Evolutionary conservation across 2,113 vertebrate genomes (phyloP).

Genomic region (Thermophis baileyi): DNA sequence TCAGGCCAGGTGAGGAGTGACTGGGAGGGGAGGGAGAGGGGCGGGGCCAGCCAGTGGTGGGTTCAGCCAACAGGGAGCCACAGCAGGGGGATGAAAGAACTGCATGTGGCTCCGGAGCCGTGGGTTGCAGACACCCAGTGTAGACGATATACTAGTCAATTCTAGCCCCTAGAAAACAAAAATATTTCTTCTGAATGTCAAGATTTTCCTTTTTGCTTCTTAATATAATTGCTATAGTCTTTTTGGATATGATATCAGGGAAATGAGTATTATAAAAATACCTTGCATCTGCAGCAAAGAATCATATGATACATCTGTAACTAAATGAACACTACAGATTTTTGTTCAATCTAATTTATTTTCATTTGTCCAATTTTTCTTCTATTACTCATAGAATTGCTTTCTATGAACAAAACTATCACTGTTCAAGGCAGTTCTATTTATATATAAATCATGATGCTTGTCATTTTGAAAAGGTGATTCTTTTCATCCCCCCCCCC

Average conservation of each 20-base stretch:
- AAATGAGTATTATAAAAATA: background rate
- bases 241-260: background rate
- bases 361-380: background rate
- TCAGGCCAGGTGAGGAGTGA: too few relatives aligned
- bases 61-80: too few relatives aligned
- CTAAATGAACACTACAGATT: background rate
- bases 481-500: background rate
- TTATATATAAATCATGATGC: background rate
- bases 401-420: conserved; percentile 4
- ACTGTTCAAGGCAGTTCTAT: conserved; percentile 17
- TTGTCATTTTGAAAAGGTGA: background rate
- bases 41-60: too few relatives aligned
- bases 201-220: background rate
- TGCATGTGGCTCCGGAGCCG: too few relatives aligned
- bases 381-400: background rate
- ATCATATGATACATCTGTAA: background rate
- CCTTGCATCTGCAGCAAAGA: background rate
- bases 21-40: too few relatives aligned
- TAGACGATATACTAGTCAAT: background rate
- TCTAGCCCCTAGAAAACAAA: background rate
- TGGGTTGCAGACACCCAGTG: too few relatives aligned
- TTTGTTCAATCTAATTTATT: background rate
- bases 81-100: too few relatives aligned
- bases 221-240: background rate
- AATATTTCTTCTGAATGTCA: background rate